Base-by-base conservation (phyloP, 2,113 vertebrate genomes). In the Nothobranchius kuhntae region DNA sequence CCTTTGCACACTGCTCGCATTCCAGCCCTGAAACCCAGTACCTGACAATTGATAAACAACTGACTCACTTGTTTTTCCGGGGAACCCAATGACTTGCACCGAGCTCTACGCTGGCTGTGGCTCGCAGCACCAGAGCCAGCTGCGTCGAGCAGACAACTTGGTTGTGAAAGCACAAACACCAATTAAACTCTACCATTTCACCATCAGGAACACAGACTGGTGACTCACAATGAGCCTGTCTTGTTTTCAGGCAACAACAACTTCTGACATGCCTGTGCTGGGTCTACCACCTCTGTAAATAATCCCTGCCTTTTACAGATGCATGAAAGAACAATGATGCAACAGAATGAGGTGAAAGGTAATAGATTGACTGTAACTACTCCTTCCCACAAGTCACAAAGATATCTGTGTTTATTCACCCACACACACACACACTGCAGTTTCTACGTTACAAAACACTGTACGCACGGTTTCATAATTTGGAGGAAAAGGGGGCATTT, bases 11-110 rank as follows among this genome's bases (percentile, higher is more conserved):
- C 86, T 75, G 89, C 84, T 89, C 65, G 21, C 91, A 91, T 93
- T 93, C 92, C 91, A 85, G 81, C 67, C 85, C 87, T 91, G 90
- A 92, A 93, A 92, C 90, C 82, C 74, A 80, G 86, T 90, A 92
- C 91, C 92, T 94, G 91, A 91, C 89, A 92, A 91, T 75, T 90
- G 92, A 91, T 92, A 92, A 91, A 92, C 92, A 93, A 92, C 90
- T 91, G 91, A 91, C 86, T 92, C 90, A 87, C 91, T 92, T 93
- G 91, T 93, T 92, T 92, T 91, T 89, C 88, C 75, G 88, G 79
- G 87, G 73, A 88, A 85, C 81, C 73, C 65, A 63, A 90, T 89
- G 86, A 83, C 88, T 88, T 85, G 84, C 78, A 87, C 81, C 52
- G 53, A 81, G 48, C 73, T 56, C 71, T 57, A 15, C 68, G 1